A percentile compares a stretch with the other conserved stretches of the same genome.
These are phyloP conservation scores for Pseudolaguvia tuberculata DNA, from an alignment of 2,113 vertebrate species.

Conservation along the genomic window DNA sequence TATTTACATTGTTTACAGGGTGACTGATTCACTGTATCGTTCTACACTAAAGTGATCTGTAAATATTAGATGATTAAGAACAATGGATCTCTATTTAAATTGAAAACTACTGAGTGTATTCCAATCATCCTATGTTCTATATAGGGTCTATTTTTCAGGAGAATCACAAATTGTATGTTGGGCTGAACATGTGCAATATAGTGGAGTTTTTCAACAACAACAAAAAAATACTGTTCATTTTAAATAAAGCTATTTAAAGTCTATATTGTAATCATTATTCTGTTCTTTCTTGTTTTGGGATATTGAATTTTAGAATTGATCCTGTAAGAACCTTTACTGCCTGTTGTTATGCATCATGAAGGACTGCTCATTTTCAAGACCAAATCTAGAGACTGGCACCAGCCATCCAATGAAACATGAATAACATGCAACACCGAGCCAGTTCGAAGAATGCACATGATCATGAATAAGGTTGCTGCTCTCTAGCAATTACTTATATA, in stretches of 20 bases:
- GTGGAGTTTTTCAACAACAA: constrained; percentile 35
- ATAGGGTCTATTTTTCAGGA: constrained; percentile 63
- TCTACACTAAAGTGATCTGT: constrained; percentile 48
- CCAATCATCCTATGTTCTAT: constrained; percentile 59
- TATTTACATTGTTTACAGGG: constrained; percentile 33
- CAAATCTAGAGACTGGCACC: no score
- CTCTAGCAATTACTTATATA: no score
- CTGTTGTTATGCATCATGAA: no score
- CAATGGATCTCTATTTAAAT: constrained; percentile 57
- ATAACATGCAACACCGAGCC: no score
- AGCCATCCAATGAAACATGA: no score
- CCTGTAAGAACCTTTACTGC: no score
- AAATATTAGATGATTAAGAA: constrained; percentile 53
- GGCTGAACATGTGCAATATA: constrained; percentile 59
- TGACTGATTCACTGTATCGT: constrained; percentile 23
- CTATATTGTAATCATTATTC: background rate
- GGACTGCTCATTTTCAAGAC: no score
- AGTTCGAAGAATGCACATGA: no score
- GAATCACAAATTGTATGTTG: constrained; percentile 11
- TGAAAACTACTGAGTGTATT: constrained; percentile 58
- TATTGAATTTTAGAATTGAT: no score
- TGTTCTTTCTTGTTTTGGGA: background rate
- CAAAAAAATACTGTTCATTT: constrained; percentile 24
- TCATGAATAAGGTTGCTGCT: no score
- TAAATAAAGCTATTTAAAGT: constrained; percentile 58